A percentile compares a stretch with the other conserved stretches of the same genome.
Conservation (phyloP, 2,113 vertebrate genomes). For the Mustela nigripes region DNA sequence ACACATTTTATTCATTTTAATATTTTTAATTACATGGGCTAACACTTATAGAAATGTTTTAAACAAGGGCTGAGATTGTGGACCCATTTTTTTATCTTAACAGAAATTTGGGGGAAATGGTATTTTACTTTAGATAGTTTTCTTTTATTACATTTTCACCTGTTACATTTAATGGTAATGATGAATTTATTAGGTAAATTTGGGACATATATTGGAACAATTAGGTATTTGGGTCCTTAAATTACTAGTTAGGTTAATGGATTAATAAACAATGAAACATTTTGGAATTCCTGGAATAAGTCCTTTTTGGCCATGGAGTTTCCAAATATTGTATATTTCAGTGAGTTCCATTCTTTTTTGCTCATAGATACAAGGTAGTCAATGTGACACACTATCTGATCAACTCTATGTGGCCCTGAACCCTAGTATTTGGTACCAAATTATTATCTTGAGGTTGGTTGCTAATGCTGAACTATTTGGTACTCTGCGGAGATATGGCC, state of each 20-base stretch:
- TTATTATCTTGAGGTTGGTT: neutral
- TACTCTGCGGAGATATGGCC: neutral
- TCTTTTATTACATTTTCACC: neutral
- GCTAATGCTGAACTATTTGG: neutral
- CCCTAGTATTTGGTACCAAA: neutral
- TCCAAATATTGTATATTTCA: neutral
- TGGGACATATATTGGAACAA: neutral
- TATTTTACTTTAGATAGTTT: neutral
- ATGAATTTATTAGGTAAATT: slow-evolving; percentile 26
- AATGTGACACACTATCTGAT: neutral
- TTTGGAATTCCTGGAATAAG: neutral
- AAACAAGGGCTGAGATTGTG: neutral
- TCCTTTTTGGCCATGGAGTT: neutral
- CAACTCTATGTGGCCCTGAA: neutral
- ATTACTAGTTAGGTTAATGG: neutral
- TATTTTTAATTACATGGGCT: neutral
- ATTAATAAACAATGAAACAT: neutral
- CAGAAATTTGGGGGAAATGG: neutral
- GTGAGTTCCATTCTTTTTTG: neutral
- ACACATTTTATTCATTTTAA: neutral
- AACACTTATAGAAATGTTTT: neutral
- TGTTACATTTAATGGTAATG: neutral
- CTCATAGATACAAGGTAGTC: neutral
- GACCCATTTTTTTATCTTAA: neutral
- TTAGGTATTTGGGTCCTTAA: neutral